phyloP scores from a whole-genome alignment of 1,140 invertebrate species.

The Augochlora pura region DNA sequence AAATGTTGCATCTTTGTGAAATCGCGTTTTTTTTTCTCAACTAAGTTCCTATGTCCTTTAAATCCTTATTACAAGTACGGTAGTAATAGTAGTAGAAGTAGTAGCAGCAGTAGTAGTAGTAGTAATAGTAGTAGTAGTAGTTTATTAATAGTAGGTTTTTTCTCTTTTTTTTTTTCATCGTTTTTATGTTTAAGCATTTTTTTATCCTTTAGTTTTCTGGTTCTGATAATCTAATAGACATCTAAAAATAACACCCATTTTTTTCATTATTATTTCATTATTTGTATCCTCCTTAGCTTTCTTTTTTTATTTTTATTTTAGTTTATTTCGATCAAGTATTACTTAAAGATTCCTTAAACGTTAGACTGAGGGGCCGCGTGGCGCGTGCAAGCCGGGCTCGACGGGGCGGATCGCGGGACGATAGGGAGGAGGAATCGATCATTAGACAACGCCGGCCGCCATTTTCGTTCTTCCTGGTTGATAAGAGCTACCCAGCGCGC shows the following conservation, averaged over 20 bases:
- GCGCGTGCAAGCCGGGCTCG: constrained; percentile 31
- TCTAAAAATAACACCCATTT: constrained; percentile 79
- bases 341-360: constrained; percentile 70
- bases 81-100: constrained; percentile 61
- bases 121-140: constrained; percentile 60
- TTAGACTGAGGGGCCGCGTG: constrained; percentile 61
- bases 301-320: constrained; percentile 47
- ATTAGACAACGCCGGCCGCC: background rate
- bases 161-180: constrained; percentile 67
- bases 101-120: constrained; percentile 57
- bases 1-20: constrained; percentile 57
- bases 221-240: constrained; percentile 78
- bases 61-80: constrained; percentile 70
- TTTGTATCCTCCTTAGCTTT: constrained; percentile 66
- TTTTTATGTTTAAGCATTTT: constrained; percentile 73
- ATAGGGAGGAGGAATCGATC: background rate
- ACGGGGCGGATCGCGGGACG: constrained; percentile 12
- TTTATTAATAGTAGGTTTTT: constrained; percentile 68
- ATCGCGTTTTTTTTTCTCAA: constrained; percentile 58
- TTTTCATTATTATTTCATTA: constrained; percentile 73
- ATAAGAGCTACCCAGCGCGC: background rate
- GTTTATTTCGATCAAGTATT: constrained; percentile 63
- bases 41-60: constrained; percentile 68
- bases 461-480: background rate
- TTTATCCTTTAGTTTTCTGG: constrained; percentile 70